Percentiles rank a stretch among this genome's conserved stretches.
These are phyloP conservation scores for Champsocephalus esox DNA, from an alignment of 2,797 vertebrate species.

Conservation along the genomic window DNA sequence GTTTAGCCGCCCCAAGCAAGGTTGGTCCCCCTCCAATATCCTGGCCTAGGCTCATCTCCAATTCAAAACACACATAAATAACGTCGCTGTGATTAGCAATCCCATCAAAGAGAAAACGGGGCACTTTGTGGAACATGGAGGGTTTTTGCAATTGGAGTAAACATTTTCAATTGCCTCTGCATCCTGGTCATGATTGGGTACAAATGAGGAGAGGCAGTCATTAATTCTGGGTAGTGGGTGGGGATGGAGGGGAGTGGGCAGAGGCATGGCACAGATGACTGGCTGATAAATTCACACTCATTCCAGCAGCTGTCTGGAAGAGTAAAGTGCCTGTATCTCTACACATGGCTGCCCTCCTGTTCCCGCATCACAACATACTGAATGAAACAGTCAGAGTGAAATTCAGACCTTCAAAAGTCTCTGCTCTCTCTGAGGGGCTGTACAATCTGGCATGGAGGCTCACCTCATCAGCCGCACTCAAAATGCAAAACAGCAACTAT, in stretches of 20 bases:
- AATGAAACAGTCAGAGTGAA: slow-evolving; percentile 78
- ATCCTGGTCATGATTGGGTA: slow-evolving; percentile 85
- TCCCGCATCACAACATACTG: slow-evolving; percentile 79
- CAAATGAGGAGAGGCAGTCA: slow-evolving; percentile 85
- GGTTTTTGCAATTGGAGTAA: slow-evolving; percentile 82
- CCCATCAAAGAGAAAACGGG: slow-evolving; percentile 84
- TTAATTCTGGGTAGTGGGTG: slow-evolving; percentile 82
- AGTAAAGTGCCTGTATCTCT: slow-evolving; percentile 80
- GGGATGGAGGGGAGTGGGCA: slow-evolving; percentile 68
- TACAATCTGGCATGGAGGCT: slow-evolving; percentile 68
- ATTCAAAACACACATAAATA: slow-evolving; percentile 86
- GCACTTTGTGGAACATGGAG: slow-evolving; percentile 83
- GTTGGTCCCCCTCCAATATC: slow-evolving; percentile 81
- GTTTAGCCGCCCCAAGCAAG: slow-evolving; percentile 80
- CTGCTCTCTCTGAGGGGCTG: slow-evolving; percentile 65
- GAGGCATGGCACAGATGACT: slow-evolving; percentile 82
- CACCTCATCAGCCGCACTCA: slow-evolving; percentile 66
- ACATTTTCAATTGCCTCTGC: slow-evolving; percentile 85
- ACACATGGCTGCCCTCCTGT: slow-evolving; percentile 84
- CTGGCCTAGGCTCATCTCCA: slow-evolving; percentile 80
- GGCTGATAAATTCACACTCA: slow-evolving; percentile 85
- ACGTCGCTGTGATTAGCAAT: slow-evolving; percentile 84
- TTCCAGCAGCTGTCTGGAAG: slow-evolving; percentile 84
- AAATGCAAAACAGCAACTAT: slow-evolving; percentile 68
- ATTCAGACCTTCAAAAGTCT: slow-evolving; percentile 76